Percentiles rank a stretch among this genome's conserved stretches.
Evolutionary conservation across 2,888 invertebrate genomes (phyloP).

Genomic region (Drosophila hamatofila): DNA sequence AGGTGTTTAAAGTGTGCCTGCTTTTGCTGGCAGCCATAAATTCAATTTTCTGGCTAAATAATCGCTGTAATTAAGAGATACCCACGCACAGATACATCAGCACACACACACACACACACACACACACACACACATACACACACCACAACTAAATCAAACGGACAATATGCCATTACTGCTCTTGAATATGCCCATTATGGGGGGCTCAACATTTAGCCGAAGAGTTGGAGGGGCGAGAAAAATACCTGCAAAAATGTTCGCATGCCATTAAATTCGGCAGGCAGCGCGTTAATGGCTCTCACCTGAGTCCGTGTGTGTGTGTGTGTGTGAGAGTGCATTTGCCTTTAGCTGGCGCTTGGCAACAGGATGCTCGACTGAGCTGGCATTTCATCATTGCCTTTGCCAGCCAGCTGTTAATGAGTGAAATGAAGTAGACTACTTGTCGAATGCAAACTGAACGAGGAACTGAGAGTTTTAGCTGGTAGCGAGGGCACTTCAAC

Average conservation of each 20-base stretch:
- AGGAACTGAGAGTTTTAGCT: too few species aligned
- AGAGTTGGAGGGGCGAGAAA: conserved; percentile 25
- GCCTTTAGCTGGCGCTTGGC: conserved; percentile 6
- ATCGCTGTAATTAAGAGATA: conserved; percentile 67
- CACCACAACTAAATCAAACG: conserved; percentile 47
- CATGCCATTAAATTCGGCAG: conserved; percentile 63
- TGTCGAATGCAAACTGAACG: conserved; percentile 36
- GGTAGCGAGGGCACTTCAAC: too few species aligned
- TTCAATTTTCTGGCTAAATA: conserved; percentile 62
- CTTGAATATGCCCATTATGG: conserved; percentile 25
- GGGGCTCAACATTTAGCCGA: conserved; percentile 23
- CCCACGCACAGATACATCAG: conserved; percentile 24
- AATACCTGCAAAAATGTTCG: conserved; percentile 60
- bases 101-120: too few species aligned
- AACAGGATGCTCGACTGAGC: conserved; percentile 23
- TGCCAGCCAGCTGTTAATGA: conserved; percentile 57
- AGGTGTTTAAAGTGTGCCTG: conserved; percentile 39
- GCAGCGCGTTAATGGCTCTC: conserved; percentile 50
- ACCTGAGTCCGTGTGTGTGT: conserved; percentile 15
- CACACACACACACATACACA: neutral
- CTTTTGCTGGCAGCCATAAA: conserved; percentile 42
- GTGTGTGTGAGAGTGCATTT: conserved; percentile 9
- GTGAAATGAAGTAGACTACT: conserved; percentile 68
- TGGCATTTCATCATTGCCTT: conserved; percentile 57
- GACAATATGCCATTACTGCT: conserved; percentile 47